Percentiles rank a stretch among this genome's conserved stretches.
Conservation (phyloP, 2,888 invertebrate species). For the Teinopalpus imperialis region DNA sequence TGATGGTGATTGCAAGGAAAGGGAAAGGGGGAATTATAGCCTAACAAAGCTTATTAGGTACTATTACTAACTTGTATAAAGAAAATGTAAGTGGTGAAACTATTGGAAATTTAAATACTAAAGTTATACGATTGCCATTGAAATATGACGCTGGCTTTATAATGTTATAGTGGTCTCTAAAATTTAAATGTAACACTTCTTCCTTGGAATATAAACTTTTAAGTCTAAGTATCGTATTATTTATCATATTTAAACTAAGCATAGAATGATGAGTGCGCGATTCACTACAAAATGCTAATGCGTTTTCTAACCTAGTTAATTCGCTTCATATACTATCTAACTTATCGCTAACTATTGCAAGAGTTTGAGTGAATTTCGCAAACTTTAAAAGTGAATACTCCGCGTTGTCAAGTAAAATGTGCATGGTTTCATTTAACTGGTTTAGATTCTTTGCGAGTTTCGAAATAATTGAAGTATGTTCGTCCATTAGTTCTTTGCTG, state of each 20-base stretch:
- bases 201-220: background rate
- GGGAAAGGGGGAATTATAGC: slow-evolving; percentile 1
- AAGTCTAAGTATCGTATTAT: background rate
- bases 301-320: slow-evolving; percentile 7
- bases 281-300: slow-evolving; percentile 7
- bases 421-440: background rate
- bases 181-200: background rate
- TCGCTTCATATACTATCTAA: background rate
- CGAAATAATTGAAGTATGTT: background rate
- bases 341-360: no score
- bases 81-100: no score
- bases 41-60: background rate
- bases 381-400: no score
- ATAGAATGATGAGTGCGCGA: background rate
- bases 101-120: slow-evolving; percentile 9
- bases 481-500: background rate
- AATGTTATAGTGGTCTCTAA: slow-evolving; percentile 1
- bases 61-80: background rate
- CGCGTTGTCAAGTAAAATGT: no score
- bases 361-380: no score
- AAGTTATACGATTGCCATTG: background rate
- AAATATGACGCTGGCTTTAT: slow-evolving; percentile 2
- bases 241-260: background rate
- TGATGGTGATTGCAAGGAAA: slow-evolving; percentile 4
- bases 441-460: background rate